Conservation (phyloP, 2,888 invertebrate genomes). For the Nymphalis c-album region DNA sequence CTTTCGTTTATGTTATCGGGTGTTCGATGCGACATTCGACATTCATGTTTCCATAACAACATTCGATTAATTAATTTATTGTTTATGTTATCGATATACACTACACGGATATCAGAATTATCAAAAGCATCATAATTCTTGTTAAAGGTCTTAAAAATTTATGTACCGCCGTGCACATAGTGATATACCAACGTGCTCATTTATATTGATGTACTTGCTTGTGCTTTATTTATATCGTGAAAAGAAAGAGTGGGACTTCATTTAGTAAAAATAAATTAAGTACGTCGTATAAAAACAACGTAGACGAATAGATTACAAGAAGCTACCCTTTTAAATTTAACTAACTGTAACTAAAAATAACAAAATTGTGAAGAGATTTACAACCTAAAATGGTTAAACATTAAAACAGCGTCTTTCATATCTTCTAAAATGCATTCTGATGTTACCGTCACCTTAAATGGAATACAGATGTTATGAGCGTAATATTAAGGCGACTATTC, state of each 20-base stretch:
- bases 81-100: conserved; percentile 17
- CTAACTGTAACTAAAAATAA: conserved; percentile 33
- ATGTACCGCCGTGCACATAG: not conserved
- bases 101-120: conserved; percentile 14
- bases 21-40: not conserved
- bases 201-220: too few relatives aligned
- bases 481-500: conserved; percentile 9
- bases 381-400: conserved; percentile 29
- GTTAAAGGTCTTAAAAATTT: not conserved
- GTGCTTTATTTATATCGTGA: too few relatives aligned
- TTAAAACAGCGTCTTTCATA: conserved; percentile 20
- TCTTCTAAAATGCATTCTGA: conserved; percentile 24
- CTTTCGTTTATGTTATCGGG: conserved; percentile 3
- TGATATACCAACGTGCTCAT: too few relatives aligned
- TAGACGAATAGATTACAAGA: conserved; percentile 18
- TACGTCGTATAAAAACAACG: conserved; percentile 16
- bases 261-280: not conserved
- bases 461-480: conserved; percentile 34
- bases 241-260: not conserved
- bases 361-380: conserved; percentile 35
- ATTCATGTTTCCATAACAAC: conserved; percentile 3
- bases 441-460: conserved; percentile 30
- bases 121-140: not conserved
- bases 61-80: conserved; percentile 15
- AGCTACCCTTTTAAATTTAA: conserved; percentile 31